A percentile compares a stretch with the other conserved stretches of the same genome.
Conservation (phyloP, 1,140 invertebrate genomes). For the Trichonephila inaurata region DNA sequence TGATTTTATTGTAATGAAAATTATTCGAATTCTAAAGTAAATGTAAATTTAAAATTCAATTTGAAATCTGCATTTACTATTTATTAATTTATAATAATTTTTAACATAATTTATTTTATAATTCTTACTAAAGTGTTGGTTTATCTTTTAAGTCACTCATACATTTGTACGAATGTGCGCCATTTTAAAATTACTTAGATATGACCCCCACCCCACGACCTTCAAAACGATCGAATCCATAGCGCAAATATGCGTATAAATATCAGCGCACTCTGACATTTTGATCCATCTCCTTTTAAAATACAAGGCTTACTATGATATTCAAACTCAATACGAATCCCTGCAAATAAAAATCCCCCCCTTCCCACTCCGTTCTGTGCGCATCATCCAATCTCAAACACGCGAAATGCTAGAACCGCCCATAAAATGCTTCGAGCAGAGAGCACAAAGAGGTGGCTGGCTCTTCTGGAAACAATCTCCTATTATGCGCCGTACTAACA, state of each 20-base stretch:
- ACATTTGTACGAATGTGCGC: too few species aligned
- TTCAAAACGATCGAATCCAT: neutral
- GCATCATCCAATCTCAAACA: neutral
- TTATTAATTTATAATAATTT: too few species aligned
- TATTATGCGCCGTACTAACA: slow-evolving; percentile 35
- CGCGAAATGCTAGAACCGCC: neutral
- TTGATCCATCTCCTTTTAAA: neutral
- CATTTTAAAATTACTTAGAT: too few species aligned
- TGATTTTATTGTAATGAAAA: too few species aligned
- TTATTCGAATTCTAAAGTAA: too few species aligned
- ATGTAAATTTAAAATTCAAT: too few species aligned
- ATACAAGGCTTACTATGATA: neutral
- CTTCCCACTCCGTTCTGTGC: neutral
- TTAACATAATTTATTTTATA: too few species aligned
- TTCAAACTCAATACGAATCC: neutral
- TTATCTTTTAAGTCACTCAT: too few species aligned
- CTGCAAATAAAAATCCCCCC: too few species aligned
- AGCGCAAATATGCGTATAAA: neutral
- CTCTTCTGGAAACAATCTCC: slow-evolving; percentile 19
- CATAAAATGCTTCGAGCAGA: neutral
- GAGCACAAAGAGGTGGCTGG: too few species aligned
- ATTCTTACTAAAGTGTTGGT: too few species aligned
- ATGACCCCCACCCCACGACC: neutral
- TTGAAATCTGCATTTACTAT: too few species aligned
- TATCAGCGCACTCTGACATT: neutral